Conservation (phyloP, 2,113 vertebrate genomes). For the Hypanus sabinus region DNA sequence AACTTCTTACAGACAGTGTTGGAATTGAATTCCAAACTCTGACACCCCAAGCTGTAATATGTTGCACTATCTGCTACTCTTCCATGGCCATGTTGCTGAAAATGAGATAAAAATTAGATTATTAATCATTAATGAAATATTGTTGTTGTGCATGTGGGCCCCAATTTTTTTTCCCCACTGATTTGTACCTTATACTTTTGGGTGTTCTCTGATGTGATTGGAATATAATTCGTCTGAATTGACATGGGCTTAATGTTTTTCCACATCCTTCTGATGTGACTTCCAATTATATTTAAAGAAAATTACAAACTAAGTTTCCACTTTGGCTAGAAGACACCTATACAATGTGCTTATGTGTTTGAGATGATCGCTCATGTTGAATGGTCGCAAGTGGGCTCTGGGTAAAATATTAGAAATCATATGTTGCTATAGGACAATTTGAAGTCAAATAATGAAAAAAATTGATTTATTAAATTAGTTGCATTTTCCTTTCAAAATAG, state of each 20-base stretch:
- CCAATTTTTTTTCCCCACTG: neutral
- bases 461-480: neutral
- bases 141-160: neutral
- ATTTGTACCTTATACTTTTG: neutral
- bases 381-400: neutral
- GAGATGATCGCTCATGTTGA: neutral
- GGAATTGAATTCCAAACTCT: too few species aligned
- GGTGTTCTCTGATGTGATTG: neutral
- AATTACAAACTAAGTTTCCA: neutral
- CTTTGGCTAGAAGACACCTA: neutral
- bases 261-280: too few species aligned
- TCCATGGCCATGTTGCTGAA: neutral
- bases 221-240: neutral
- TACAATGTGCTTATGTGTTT: neutral
- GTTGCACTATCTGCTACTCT: too few species aligned
- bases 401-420: neutral
- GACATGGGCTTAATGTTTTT: neutral
- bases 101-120: neutral
- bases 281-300: neutral
- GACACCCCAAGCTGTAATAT: too few species aligned
- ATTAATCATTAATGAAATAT: too few species aligned
- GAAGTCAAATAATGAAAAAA: neutral
- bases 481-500: constrained; percentile 49
- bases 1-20: too few species aligned
- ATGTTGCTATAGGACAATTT: neutral